Evolutionary conservation across 2,113 vertebrate genomes (phyloP).

Genomic region (Natator depressus): DNA sequence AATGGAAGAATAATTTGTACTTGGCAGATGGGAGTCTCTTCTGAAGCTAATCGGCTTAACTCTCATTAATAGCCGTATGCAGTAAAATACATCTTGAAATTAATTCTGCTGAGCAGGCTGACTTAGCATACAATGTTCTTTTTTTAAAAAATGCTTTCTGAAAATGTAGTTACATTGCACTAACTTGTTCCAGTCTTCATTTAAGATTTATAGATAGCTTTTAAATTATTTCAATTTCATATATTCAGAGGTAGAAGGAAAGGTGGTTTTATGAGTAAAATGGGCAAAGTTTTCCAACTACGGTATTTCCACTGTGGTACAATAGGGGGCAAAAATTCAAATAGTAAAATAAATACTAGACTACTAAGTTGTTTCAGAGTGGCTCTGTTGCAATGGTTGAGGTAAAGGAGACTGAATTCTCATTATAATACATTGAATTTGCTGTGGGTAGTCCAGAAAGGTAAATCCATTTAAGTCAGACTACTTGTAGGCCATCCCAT

Average conservation of each 20-base stretch:
- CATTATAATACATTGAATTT: too few relatives aligned
- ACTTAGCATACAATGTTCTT: neutral
- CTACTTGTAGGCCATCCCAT: too few relatives aligned
- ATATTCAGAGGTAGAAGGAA: neutral
- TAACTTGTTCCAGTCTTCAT: neutral
- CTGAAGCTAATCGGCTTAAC: neutral
- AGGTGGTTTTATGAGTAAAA: neutral
- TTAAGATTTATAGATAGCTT: neutral
- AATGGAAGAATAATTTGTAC: neutral
- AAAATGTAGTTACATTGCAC: neutral
- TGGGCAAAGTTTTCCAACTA: neutral
- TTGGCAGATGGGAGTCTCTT: constrained; percentile 14
- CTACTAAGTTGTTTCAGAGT: neutral
- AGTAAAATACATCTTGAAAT: constrained; percentile 32
- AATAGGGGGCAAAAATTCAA: neutral
- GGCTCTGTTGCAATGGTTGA: too few relatives aligned
- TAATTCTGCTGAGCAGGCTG: constrained; percentile 33
- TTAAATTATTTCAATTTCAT: neutral
- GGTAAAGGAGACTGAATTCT: too few relatives aligned
- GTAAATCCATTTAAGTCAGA: too few relatives aligned
- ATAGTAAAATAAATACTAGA: neutral
- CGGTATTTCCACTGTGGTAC: neutral
- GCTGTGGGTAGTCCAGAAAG: too few relatives aligned
- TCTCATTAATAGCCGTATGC: constrained; percentile 38
- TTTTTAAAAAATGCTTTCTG: neutral